phyloP scores from a whole-genome alignment of 2,113 vertebrate species.

The Promerops cafer region DNA sequence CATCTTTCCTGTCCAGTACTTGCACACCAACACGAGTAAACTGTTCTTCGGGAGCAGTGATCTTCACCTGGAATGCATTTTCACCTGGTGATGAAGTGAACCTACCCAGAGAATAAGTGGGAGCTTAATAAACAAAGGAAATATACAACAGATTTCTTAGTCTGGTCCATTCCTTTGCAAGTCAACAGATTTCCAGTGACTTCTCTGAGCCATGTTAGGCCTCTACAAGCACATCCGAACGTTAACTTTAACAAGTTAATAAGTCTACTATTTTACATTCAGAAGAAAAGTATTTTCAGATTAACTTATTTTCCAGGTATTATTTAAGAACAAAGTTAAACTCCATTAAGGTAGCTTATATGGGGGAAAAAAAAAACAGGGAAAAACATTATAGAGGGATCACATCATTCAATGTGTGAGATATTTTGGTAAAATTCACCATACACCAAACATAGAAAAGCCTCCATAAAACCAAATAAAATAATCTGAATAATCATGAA shows the following conservation, averaged over 20 bases:
- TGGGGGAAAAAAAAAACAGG: background rate
- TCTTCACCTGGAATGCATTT: slow-evolving; percentile 87
- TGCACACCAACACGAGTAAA: slow-evolving; percentile 92
- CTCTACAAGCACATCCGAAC: background rate
- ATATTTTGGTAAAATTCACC: background rate
- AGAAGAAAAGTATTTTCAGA: background rate
- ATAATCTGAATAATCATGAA: background rate
- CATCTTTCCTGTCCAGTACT: slow-evolving; percentile 90
- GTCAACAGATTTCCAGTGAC: background rate
- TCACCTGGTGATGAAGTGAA: slow-evolving; percentile 89
- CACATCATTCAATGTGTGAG: background rate
- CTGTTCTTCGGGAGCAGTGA: slow-evolving; percentile 82
- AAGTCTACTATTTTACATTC: background rate
- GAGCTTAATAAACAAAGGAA: background rate
- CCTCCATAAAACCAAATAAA: background rate
- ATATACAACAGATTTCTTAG: background rate
- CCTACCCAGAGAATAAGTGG: slow-evolving; percentile 62
- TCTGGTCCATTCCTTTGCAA: background rate
- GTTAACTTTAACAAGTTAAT: background rate
- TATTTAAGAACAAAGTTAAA: background rate
- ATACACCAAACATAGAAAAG: background rate
- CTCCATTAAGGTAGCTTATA: background rate
- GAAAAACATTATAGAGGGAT: background rate
- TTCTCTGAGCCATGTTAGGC: background rate
- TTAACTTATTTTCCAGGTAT: background rate